Conservation (phyloP, 2,113 vertebrate species). For the Felis chaus region DNA sequence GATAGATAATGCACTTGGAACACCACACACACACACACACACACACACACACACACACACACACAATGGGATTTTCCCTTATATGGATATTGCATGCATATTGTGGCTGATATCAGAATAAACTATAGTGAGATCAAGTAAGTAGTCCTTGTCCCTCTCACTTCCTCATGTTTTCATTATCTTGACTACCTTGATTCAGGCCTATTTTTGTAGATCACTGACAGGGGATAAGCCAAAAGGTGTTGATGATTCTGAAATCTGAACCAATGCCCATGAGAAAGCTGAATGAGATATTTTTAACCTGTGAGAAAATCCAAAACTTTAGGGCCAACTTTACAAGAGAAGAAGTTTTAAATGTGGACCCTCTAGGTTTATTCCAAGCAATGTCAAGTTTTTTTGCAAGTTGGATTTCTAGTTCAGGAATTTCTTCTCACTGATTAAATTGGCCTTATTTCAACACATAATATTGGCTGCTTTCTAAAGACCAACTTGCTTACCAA, state of each 20-base stretch:
- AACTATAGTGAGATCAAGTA: background rate
- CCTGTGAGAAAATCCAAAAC: background rate
- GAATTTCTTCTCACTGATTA: constrained; percentile 51
- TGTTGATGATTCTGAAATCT: background rate
- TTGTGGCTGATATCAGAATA: background rate
- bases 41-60: background rate
- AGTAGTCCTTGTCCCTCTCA: background rate
- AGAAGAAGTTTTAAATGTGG: constrained; percentile 11
- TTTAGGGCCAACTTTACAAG: constrained; percentile 20
- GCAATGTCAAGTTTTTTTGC: background rate
- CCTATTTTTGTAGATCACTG: constrained; percentile 18
- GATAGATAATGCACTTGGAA: background rate
- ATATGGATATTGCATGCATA: background rate
- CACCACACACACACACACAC: background rate
- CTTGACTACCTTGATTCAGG: background rate
- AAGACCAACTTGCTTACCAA: constrained; percentile 50
- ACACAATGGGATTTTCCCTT: background rate
- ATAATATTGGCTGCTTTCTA: constrained; percentile 40
- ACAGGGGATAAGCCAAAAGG: background rate
- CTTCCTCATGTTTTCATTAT: background rate
- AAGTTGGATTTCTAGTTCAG: constrained; percentile 37
- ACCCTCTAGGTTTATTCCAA: constrained; percentile 16
- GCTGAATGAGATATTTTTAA: constrained; percentile 40
- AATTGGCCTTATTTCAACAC: constrained; percentile 40
- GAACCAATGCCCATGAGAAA: background rate